Percentiles rank a stretch among this genome's conserved stretches.
These are phyloP conservation scores for Sarcophaga carnaria DNA, from an alignment of 2,888 invertebrate species.

Conservation along the genomic window DNA sequence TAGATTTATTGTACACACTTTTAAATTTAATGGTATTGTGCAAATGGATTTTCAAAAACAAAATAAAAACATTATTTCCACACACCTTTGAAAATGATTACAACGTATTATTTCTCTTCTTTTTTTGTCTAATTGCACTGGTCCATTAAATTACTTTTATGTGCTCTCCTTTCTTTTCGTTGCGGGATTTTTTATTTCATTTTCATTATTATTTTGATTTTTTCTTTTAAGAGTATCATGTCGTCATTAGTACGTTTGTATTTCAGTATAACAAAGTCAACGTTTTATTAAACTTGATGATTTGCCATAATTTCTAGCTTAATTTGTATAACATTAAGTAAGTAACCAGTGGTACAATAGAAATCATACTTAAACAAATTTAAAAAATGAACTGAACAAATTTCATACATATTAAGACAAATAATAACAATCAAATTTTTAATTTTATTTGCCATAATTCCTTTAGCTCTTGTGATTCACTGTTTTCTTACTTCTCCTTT, in stretches of 20 bases:
- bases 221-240: background rate
- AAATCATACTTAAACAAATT: no score
- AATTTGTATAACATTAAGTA: background rate
- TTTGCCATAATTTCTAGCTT: slow-evolving; percentile 46
- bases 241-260: slow-evolving; percentile 19
- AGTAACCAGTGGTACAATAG: background rate
- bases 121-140: slow-evolving; percentile 34
- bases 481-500: background rate
- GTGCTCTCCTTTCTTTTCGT: slow-evolving; percentile 18
- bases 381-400: background rate
- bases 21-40: slow-evolving; percentile 25
- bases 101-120: background rate
- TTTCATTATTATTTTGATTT: slow-evolving; percentile 10
- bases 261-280: slow-evolving; percentile 37
- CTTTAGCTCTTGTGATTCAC: background rate
- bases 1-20: no score
- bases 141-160: slow-evolving; percentile 57
- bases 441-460: no score
- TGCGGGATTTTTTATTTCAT: slow-evolving; percentile 9
- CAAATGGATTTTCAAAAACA: background rate
- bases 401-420: no score
- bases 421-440: no score
- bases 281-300: slow-evolving; percentile 18
- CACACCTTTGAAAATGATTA: no score
- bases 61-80: no score